Base-by-base conservation (phyloP, 2,113 vertebrate genomes). In the Cheilinus undulatus region DNA sequence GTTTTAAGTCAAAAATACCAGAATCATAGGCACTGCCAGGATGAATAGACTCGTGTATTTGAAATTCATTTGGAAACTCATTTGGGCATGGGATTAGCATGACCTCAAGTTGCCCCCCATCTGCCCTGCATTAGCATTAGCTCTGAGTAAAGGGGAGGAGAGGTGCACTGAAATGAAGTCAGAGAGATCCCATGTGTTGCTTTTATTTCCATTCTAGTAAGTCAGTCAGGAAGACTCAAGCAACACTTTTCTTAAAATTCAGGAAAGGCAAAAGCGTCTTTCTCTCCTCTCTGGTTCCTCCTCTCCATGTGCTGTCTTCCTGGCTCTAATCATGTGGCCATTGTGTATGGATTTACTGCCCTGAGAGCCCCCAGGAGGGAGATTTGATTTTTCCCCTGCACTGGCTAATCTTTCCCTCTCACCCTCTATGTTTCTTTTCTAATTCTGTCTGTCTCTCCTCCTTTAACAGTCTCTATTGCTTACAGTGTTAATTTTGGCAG, bases 331-430 rank as follows among this genome's bases (percentile, higher is more conserved):
- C 88, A 88, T 87, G 69, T 86, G 73, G 77, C 77, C 83, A 80
- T 84, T 87, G 78, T 88, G 69, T 85, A 84, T 88, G 76, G 89
- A 90, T 91, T 89, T 86, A 86, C 85, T 89, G 76, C 84, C 87
- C 79, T 83, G 52, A 12, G 24, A 83, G 72, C 76, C 83, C 87
- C 74, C 66, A 74, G 70, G 80, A 87, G 82, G 73, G 73, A 88
- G 75, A 89, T 89, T 88, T 88, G 53, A 85, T 88, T 88, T 84
- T 82, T 73, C 75, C 71, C 38, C 71, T 76, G 73, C 75, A 64
- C 73, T 60, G 13, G 65, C 76, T 89, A 86, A 89, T 88, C 87
- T 79, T 86, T 82, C 52, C 42, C 74, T 73, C 69, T 84, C 73
- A 45, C 65, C 71, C 61, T 62, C 43, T 50, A 66, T 73, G 78